These are phyloP conservation scores for Dicroscelio sp. DNA, from an alignment of 2,888 invertebrate species.

Conservation along the genomic window DNA sequence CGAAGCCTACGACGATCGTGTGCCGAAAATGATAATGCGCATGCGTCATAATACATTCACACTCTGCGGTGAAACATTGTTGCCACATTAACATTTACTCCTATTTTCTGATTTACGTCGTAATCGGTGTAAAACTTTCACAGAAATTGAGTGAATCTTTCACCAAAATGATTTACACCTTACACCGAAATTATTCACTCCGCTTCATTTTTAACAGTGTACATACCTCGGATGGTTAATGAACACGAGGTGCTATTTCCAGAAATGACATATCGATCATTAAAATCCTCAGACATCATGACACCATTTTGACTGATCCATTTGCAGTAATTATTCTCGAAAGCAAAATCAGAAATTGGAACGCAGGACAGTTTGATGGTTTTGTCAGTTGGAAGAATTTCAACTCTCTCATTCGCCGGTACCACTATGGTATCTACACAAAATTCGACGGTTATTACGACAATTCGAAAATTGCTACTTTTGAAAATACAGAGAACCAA, in stretches of 20 bases:
- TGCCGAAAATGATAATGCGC: too few relatives aligned
- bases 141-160: too few relatives aligned
- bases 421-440: conserved; percentile 28
- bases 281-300: conserved; percentile 61
- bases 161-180: background rate
- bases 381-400: background rate
- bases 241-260: background rate
- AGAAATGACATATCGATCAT: background rate
- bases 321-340: conserved; percentile 78
- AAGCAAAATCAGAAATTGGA: background rate
- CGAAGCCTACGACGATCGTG: too few relatives aligned
- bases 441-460: background rate
- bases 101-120: too few relatives aligned
- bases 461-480: background rate
- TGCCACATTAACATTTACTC: too few relatives aligned
- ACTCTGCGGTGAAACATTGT: too few relatives aligned
- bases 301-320: conserved; percentile 84
- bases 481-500: background rate
- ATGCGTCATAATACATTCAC: too few relatives aligned
- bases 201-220: background rate
- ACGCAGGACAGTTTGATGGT: conserved; percentile 27
- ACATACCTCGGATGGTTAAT: background rate
- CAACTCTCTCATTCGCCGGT: conserved; percentile 16
- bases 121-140: too few relatives aligned
- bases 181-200: too few relatives aligned